Conservation (phyloP, 2,888 invertebrate genomes). For the Epirrhoe alternata region DNA sequence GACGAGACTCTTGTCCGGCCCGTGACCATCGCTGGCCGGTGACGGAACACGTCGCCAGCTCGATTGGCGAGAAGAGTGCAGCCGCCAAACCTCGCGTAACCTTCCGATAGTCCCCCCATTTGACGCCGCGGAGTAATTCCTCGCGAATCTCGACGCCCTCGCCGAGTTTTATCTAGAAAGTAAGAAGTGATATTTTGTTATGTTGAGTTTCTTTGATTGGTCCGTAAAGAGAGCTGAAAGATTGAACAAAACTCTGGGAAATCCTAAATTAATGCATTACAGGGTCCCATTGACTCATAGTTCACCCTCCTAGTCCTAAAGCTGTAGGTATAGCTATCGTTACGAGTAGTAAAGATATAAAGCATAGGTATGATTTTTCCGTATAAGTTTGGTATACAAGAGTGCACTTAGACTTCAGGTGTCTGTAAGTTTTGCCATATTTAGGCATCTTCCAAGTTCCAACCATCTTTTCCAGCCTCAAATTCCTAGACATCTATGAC, state of each 20-base stretch:
- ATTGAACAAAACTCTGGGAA: too few relatives aligned
- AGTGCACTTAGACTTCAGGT: not conserved
- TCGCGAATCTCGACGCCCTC: slow-evolving; percentile 90
- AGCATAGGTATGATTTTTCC: too few relatives aligned
- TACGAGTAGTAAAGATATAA: too few relatives aligned
- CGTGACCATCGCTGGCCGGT: slow-evolving; percentile 91
- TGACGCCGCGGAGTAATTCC: slow-evolving; percentile 88
- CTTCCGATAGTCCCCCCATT: slow-evolving; percentile 91
- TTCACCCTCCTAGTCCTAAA: too few relatives aligned
- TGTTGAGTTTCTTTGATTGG: not conserved
- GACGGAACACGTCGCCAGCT: slow-evolving; percentile 90
- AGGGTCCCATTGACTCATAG: too few relatives aligned
- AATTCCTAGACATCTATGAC: not conserved
- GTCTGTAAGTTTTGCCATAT: not conserved
- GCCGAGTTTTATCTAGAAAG: slow-evolving; percentile 87
- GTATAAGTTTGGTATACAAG: too few relatives aligned
- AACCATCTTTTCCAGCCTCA: too few relatives aligned
- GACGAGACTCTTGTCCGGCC: slow-evolving; percentile 89
- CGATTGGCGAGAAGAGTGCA: slow-evolving; percentile 90
- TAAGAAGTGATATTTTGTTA: not conserved
- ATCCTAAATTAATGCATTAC: too few relatives aligned
- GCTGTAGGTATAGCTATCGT: too few relatives aligned
- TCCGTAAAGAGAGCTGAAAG: too few relatives aligned
- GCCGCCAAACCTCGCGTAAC: slow-evolving; percentile 90
- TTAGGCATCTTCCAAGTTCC: not conserved